Conservation (phyloP, 2,888 invertebrate species). For the Tachina fera region DNA sequence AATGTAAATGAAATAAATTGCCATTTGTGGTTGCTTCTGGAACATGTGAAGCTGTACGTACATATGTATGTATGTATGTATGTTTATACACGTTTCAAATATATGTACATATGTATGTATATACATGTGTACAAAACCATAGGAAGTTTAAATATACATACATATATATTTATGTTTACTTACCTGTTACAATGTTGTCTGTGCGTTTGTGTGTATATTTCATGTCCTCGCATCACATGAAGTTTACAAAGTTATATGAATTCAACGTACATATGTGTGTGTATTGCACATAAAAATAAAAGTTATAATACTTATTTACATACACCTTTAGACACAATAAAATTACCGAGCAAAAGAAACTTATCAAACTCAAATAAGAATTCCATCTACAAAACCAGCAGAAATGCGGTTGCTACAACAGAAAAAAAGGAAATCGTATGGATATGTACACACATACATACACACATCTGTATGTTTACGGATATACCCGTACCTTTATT, state of each 20-base stretch:
- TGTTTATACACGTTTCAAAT: background rate
- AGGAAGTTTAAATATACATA: background rate
- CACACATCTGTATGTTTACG: too few relatives aligned
- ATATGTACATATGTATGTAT: background rate
- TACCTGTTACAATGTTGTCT: constrained; percentile 18
- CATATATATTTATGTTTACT: background rate
- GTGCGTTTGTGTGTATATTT: background rate
- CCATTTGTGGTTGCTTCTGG: too few relatives aligned
- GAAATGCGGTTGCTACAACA: background rate
- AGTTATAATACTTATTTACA: constrained; percentile 25
- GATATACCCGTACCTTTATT: background rate
- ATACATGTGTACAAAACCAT: too few relatives aligned
- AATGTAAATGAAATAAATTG: too few relatives aligned
- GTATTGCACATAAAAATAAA: constrained; percentile 5
- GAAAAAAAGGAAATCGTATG: background rate
- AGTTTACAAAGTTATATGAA: constrained; percentile 36
- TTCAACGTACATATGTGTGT: background rate
- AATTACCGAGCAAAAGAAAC: background rate
- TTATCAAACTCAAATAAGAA: background rate
- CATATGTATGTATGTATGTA: too few relatives aligned
- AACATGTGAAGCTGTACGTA: too few relatives aligned
- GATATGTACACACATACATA: too few relatives aligned
- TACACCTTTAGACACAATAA: background rate
- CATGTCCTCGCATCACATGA: background rate
- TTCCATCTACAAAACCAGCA: background rate